Conservation (phyloP, 2,113 vertebrate species). For the Apteryx owenii region DNA sequence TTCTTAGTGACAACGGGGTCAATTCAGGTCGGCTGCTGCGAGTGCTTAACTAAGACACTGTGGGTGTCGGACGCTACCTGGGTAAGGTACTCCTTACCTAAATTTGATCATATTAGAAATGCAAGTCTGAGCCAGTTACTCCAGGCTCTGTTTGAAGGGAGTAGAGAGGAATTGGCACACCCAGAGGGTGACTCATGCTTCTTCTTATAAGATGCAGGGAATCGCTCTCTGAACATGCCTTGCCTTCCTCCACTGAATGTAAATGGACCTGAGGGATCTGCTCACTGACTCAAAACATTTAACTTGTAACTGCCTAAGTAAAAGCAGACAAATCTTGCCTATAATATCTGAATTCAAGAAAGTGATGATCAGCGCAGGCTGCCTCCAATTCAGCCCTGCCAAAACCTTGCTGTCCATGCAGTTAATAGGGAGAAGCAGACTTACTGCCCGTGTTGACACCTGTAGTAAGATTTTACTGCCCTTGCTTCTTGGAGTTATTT, state of each 20-base stretch:
- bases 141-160: neutral
- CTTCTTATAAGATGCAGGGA: neutral
- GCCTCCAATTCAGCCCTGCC: neutral
- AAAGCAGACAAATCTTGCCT: neutral
- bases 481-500: neutral
- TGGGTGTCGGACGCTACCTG: accelerated
- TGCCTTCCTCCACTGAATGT: neutral
- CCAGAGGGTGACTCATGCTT: neutral
- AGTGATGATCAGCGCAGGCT: neutral
- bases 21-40: accelerated
- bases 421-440: neutral
- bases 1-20: neutral
- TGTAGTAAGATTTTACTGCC: neutral
- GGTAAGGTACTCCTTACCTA: neutral
- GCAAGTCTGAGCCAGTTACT: neutral
- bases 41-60: accelerated
- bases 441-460: neutral
- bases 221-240: neutral
- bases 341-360: neutral
- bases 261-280: conserved; percentile 32
- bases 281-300: neutral
- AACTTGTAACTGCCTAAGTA: neutral
- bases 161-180: neutral
- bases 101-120: neutral
- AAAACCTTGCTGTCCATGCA: neutral